Evolutionary conservation across 2,113 vertebrate species (phyloP), one percentile per base, ranked within the genome.

Genomic region (Scartelaos histophorus): DNA sequence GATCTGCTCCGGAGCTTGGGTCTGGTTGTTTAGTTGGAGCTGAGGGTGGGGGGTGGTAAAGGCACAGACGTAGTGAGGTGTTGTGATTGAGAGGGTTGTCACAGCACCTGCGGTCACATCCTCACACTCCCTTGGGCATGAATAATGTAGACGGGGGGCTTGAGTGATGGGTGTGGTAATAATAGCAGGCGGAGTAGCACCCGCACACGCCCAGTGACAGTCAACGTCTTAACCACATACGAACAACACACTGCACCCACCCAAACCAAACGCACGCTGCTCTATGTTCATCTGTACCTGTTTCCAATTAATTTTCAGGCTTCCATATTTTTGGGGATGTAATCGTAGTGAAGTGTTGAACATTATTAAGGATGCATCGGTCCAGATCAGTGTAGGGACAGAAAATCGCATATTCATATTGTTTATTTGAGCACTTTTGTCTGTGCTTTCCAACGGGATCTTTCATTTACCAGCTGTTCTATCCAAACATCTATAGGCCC

Each of bases 161-260:
- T 90, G 90, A 92, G 82, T 89, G 90, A 92, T 91, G 84, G 86
- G 67, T 82, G 67, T 75, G 72, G 74, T 90, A 86, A 90, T 91
- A 88, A 86, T 81, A 82, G 77, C 76, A 78, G 85, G 86, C 88
- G 92, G 90, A 85, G 71, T 85, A 80, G 83, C 85, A 79, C 89
- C 89, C 91, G 85, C 71, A 77, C 82, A 86, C 83, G 82, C 77
- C 79, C 67, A 71, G 76, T 75, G 83, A 91, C 17, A 69, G 69
- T 75, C 72, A 75, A 71, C 25, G 64, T 84, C 80, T 79, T 81
- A 83, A 78, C 78, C 77, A 73, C 68, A 66, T 49, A 54, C 73
- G 73, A 70, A 73, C 65, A 46, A 67, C 77, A 72, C 79, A 80
- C 68, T 56, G 76, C 69, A 71, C 65, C 38, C 38, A 10, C 38